Evolutionary conservation across 2,888 invertebrate species (phyloP).

Genomic region (Spisula subtruncata): DNA sequence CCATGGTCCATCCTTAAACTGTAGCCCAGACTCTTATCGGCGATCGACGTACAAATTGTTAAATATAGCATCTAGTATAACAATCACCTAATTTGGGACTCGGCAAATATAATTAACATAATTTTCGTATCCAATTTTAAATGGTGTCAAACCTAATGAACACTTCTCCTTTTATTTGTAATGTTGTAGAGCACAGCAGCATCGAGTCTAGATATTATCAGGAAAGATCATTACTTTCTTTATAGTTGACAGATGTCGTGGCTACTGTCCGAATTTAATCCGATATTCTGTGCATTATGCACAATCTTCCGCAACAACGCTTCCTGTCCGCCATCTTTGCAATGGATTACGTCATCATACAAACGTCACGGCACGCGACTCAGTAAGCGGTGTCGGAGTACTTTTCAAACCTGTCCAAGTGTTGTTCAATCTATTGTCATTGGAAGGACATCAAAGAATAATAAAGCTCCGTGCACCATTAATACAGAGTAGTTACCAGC

Average conservation of each 20-base stretch:
- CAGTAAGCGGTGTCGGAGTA: slow-evolving; percentile 62
- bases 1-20: no score
- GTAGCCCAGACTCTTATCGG: no score
- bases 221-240: slow-evolving; percentile 32
- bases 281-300: slow-evolving; percentile 71
- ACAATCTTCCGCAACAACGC: slow-evolving; percentile 66
- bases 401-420: slow-evolving; percentile 66
- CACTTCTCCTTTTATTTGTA: not conserved
- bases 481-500: slow-evolving; percentile 69
- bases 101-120: not conserved
- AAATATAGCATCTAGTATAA: no score
- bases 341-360: slow-evolving; percentile 70
- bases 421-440: slow-evolving; percentile 71
- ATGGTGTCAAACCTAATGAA: not conserved
- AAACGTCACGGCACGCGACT: slow-evolving; percentile 75
- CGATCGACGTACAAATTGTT: no score
- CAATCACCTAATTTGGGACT: not conserved
- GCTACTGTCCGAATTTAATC: slow-evolving; percentile 55
- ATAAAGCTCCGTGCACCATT: slow-evolving; percentile 73
- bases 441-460: slow-evolving; percentile 72
- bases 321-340: slow-evolving; percentile 70
- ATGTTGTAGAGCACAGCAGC: not conserved
- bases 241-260: slow-evolving; percentile 62
- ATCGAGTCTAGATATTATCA: slow-evolving; percentile 28
- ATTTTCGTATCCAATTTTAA: not conserved